Conservation (phyloP, 2,888 invertebrate genomes). For the Acronicta alni region DNA sequence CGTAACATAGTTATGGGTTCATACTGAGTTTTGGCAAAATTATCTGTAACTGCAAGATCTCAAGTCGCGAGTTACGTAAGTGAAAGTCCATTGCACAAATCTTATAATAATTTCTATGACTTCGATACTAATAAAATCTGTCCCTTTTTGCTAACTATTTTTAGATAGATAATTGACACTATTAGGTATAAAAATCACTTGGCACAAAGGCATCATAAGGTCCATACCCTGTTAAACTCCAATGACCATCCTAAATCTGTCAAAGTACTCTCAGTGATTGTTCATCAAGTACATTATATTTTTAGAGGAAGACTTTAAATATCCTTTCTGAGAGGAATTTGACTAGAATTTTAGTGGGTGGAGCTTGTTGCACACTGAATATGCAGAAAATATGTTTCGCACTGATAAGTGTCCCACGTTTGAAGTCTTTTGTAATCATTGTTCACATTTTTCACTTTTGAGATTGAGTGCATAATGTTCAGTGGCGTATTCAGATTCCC, state of each 20-base stretch:
- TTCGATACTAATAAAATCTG: slow-evolving; percentile 82
- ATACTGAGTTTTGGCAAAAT: slow-evolving; percentile 76
- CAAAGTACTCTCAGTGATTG: slow-evolving; percentile 84
- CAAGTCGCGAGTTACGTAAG: slow-evolving; percentile 68
- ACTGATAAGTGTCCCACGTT: slow-evolving; percentile 70
- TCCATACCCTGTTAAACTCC: slow-evolving; percentile 88
- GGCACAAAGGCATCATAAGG: slow-evolving; percentile 88
- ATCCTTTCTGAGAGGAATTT: slow-evolving; percentile 83
- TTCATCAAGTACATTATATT: slow-evolving; percentile 62
- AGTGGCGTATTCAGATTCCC: slow-evolving; percentile 80
- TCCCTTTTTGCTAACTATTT: slow-evolving; percentile 81
- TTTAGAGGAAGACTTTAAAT: slow-evolving; percentile 79
- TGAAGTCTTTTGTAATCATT: slow-evolving; percentile 73
- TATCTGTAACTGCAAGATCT: slow-evolving; percentile 67
- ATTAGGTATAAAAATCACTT: slow-evolving; percentile 87
- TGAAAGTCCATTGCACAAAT: slow-evolving; percentile 83
- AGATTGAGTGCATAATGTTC: slow-evolving; percentile 86
- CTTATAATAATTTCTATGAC: slow-evolving; percentile 80
- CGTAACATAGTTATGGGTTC: slow-evolving; percentile 62
- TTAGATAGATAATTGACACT: slow-evolving; percentile 85
- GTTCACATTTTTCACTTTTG: slow-evolving; percentile 89
- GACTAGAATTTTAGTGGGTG: slow-evolving; percentile 84
- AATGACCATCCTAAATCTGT: slow-evolving; percentile 77
- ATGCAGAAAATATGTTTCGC: slow-evolving; percentile 64
- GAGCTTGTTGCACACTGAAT: slow-evolving; percentile 71